Base-by-base conservation (phyloP, 2,113 vertebrate genomes). In the Salvator merianae region DNA sequence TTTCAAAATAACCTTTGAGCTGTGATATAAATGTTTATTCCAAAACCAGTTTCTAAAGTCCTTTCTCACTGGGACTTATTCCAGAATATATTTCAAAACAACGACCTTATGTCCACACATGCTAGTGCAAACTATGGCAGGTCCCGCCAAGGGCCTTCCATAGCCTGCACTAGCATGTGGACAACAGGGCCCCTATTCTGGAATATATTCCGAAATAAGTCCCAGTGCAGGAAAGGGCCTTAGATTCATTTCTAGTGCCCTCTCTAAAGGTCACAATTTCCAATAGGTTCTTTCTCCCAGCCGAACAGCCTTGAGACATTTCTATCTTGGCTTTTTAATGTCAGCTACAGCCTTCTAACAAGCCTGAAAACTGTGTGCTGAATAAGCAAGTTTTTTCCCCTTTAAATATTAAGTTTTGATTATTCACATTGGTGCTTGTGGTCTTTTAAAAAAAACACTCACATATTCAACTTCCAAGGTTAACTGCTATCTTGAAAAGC, bases 401-500 rank as follows among this genome's bases (percentile, higher is more conserved):
- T 75, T n/a, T 65, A 66, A 30, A 13, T 53, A 68, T n/a, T 6
- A 36, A n/a, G 0, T n/a, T 43, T 4, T 3, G 20, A 3, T 87
- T 82, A 28, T 12, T 40, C 88, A 85, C 65, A 50, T 53, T 70
- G 77, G 86, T 72, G 68, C 13, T 1, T 0, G 22, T 47, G 47
- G 18, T 8, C 43, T 47, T 47, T 69, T 71, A 59, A 72, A 81
- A 88, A 71, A 84, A 92, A 86, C 77, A n/a, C 81, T 85, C 69
- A n/a, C 16, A 5, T 13, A 0, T 1, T 12, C 72, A 71, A 62
- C 85, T 84, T 70, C 69, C 90, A 92, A 93, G 91, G 91, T 86
- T 90, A 93, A 5, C 68, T 2, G 91, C 91, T 86, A 89, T 90
- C 82, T 87, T 93, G 93, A 92, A 47, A 87, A 53, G 85, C 1